Evolutionary conservation across 2,888 invertebrate genomes (phyloP).

Genomic region (Eupithecia tripunctaria): DNA sequence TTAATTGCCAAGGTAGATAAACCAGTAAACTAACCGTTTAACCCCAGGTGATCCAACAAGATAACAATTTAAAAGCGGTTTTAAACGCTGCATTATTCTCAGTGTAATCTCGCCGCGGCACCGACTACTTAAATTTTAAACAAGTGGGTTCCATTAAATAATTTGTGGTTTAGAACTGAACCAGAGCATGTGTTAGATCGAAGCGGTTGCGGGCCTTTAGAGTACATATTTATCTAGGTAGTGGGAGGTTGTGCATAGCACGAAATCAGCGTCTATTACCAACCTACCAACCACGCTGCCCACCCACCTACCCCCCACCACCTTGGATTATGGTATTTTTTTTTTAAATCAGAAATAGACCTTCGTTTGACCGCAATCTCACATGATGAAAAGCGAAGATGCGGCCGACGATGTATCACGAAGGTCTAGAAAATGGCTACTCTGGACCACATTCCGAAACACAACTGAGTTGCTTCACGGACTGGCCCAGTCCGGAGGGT

Average conservation of each 20-base stretch:
- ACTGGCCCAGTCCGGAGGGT: too few species aligned
- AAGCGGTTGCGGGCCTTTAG: neutral
- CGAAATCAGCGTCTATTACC: too few species aligned
- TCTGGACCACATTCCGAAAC: too few species aligned
- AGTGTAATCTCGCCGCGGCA: constrained; percentile 24
- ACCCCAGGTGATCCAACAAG: constrained; percentile 17
- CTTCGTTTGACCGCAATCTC: too few species aligned
- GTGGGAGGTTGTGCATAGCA: neutral
- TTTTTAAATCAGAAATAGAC: too few species aligned
- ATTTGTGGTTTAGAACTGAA: constrained; percentile 9
- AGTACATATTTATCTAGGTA: neutral
- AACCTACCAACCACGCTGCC: too few species aligned
- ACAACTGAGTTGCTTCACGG: too few species aligned
- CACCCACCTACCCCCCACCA: too few species aligned
- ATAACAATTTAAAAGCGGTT: constrained; percentile 14
- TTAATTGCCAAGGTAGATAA: neutral
- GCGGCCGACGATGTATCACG: too few species aligned
- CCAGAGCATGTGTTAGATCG: neutral
- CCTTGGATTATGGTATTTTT: too few species aligned
- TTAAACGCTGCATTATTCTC: constrained; percentile 21
- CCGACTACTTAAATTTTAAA: constrained; percentile 32
- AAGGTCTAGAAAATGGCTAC: too few species aligned
- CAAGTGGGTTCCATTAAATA: constrained; percentile 11
- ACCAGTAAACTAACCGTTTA: constrained; percentile 9
- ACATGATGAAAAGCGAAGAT: too few species aligned